Base-by-base conservation (phyloP, 2,797 vertebrate species). In the Gymnopithys bicolor region DNA sequence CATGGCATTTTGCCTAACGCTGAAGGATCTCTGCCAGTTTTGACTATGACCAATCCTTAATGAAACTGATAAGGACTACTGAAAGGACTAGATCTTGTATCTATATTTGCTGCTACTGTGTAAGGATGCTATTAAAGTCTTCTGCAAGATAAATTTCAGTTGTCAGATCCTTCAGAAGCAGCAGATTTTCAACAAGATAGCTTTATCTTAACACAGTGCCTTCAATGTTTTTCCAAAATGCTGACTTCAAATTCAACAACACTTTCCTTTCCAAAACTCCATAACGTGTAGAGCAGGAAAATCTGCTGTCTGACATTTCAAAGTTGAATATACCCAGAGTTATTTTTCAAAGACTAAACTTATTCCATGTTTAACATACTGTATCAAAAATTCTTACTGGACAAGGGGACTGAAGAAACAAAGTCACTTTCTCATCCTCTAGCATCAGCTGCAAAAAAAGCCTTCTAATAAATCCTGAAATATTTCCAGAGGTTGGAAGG, bases 391-490 rank as follows among this genome's bases (percentile, higher is more conserved):
- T 64, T 98, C 99, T 91, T 97, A 99, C 99, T 95, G 99, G 99
- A 97, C 99, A 99, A 5, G 99, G 99, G 27, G 99, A 99, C 95
- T 99, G 99, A 71, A 99, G 98, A 98, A 99, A 99, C 97, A 99
- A 99, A 5, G 99, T 99, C 89, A 99, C 99, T 98, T 99, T 99
- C 97, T 99, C 99, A 92, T 99, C 99, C 96, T 99, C 99, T 13
- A 99, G 97, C 99, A 99, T 99, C 83, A 99, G 98, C 91, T 99
- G 99, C 97, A 99, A 98, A 97, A 99, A 99, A 58, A 99, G 98
- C 58, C 99, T 98, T 92, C 99, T 98, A 90, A 99, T 98, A 97
- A 99, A 99, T 86, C 99, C 99, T 25, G 99, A 99, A 98, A 99
- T 99, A 96, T 99, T 99, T 85, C 99, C 99, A 56, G 99, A 99